Evolutionary conservation across 2,888 invertebrate species (phyloP), one percentile per base, ranked within the genome.

Genomic region (Ormyrus pomaceus): DNA sequence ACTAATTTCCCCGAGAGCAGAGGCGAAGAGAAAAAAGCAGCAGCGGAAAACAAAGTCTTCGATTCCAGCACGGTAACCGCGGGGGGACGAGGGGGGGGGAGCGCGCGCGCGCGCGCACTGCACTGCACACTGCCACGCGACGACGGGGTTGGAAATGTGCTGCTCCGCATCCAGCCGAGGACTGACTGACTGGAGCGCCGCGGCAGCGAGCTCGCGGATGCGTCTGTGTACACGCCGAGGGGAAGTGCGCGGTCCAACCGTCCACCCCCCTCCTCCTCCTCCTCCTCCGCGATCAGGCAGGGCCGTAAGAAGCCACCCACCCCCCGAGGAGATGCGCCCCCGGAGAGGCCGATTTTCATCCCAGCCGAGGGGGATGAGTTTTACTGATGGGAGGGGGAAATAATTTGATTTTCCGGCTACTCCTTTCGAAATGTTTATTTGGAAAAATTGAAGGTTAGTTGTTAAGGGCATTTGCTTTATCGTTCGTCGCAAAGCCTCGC

Each of bases 91-190:
- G 19, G 19, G 19, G 19, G 19, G n/a, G n/a, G n/a, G n/a, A n/a
- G n/a, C n/a, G 13, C 13, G 19, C 19, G 19, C 19, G 19, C 19
- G 19, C 19, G 19, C 19, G 19, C 19, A 19, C 19, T 19, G 19
- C 19, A 19, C 19, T 19, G 19, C 19, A 19, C 19, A 19, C 19
- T 19, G 19, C 19, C 19, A 19, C 19, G 19, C 19, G 19, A 10
- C 46, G 19, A 10, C 46, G 19, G 19, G 11, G 13, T 62, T 34
- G 45, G 61, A 65, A 53, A 48, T 46, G 45, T 6, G 66, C 59
- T 75, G 8, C 56, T 19, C 65, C 62, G 62, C 58, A 71, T 65
- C 71, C 70, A 71, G 77, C 65, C 77, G 77, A 70, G 77, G 53
- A 77, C 77, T 65, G 50, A 66, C 65, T 64, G 77, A 68, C 51